These are phyloP conservation scores for Branchinecta lynchi DNA, from an alignment of 1,140 invertebrate species.

Conservation along the genomic window DNA sequence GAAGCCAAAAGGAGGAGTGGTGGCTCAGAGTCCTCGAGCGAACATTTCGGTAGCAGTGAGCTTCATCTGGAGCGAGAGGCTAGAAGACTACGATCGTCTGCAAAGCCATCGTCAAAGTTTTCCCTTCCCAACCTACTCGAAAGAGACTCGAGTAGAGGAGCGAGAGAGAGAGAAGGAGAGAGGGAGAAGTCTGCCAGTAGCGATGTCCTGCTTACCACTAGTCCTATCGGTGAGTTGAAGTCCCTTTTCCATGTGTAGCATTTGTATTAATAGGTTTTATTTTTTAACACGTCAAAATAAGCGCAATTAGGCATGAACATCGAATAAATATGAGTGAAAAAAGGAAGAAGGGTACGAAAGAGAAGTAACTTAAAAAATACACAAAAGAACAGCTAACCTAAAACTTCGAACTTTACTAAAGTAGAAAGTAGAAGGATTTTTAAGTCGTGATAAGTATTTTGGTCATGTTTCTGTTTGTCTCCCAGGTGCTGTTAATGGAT, in stretches of 20 bases:
- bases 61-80: slow-evolving; percentile 19
- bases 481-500: too few relatives aligned
- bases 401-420: too few relatives aligned
- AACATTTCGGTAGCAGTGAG: slow-evolving; percentile 23
- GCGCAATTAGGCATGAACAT: too few relatives aligned
- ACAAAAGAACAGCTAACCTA: too few relatives aligned
- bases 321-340: too few relatives aligned
- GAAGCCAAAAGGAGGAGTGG: slow-evolving; percentile 46
- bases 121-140: slow-evolving; percentile 21
- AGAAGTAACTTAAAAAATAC: too few relatives aligned
- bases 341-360: too few relatives aligned
- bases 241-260: background rate
- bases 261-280: background rate
- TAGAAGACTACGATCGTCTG: slow-evolving; percentile 15
- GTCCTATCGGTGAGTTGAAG: slow-evolving; percentile 12
- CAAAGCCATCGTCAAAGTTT: slow-evolving; percentile 20
- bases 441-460: too few relatives aligned
- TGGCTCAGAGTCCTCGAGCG: slow-evolving; percentile 23
- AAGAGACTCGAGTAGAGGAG: slow-evolving; percentile 17
- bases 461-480: too few relatives aligned
- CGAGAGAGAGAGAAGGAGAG: slow-evolving; percentile 19
- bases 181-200: slow-evolving; percentile 21
- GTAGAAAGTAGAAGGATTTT: too few relatives aligned
- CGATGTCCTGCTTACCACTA: slow-evolving; percentile 20
- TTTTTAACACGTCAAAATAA: background rate